Base-by-base conservation (phyloP, 1,140 invertebrate species). In the Drosophila santomea region DNA sequence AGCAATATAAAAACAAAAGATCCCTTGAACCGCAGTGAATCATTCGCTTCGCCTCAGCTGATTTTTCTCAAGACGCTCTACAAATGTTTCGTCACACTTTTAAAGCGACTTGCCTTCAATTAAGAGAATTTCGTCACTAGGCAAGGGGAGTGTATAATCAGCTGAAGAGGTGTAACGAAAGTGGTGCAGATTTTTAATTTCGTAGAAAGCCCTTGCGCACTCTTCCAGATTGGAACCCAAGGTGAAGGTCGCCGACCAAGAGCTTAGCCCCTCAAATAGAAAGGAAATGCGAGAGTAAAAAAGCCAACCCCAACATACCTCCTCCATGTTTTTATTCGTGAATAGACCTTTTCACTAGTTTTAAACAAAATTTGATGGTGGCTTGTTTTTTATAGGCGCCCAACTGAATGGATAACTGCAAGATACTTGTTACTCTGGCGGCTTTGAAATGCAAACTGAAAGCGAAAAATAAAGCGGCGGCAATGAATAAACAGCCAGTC, bases 401-500 rank as follows among this genome's bases (percentile, higher is more conserved):
- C 45, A 48, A 71, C 54, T 72, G 73, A 88, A 80, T 77, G 80
- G 67, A 74, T 80, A 89, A 64, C 77, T 90, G 74, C 84, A 84
- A 89, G 85, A 90, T 80, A 89, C 84, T 89, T 90, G 84, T 90
- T 89, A 84, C 84, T 84, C 80, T 89, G 83, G 74, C 69, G 80
- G 85, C 84, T 90, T 90, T 89, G 84, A 80, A 89, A 89, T 80
- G 69, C 80, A 84, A 89, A 89, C 85, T 89, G 77, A 90, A 90
- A 84, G 61, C 84, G 80, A 66, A 62, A 86, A 66, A 56, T 88
- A 79, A 77, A 80, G 80, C 77, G 73, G 54, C 73, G 50, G 77
- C 85, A 78, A 69, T 85, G 85, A 90, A 90, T 74, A 85, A 84
- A 72, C 74, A 77, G 76, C 48, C 50, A 54, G 68, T 62, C 58